A percentile compares a stretch with the other conserved stretches of the same genome.
phyloP scores from a whole-genome alignment of 2,888 invertebrate genomes.

The Chironomus riparius region DNA sequence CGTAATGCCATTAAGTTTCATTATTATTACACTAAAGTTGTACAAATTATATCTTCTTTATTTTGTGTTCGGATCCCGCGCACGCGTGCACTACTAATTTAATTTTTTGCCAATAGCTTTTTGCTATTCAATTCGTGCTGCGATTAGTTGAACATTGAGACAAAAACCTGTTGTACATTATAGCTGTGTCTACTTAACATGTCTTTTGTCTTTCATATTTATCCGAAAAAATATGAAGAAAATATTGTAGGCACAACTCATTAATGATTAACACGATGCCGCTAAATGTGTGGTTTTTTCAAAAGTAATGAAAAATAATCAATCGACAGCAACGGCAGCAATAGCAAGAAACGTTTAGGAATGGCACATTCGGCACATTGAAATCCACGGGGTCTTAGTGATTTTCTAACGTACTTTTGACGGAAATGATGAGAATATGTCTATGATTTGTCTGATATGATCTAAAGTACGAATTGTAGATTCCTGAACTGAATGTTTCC shows the following conservation, averaged over 20 bases:
- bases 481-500: no score
- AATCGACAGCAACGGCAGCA: no score
- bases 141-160: constrained; percentile 1
- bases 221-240: not conserved
- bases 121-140: not conserved
- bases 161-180: not conserved
- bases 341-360: not conserved
- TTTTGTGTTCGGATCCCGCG: not conserved
- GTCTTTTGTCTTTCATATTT: not conserved
- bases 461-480: no score
- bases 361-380: not conserved
- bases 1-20: not conserved
- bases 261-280: constrained; percentile 27
- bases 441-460: no score
- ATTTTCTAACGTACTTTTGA: no score
- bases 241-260: not conserved
- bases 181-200: not conserved
- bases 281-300: constrained; percentile 9
- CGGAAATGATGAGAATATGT: no score
- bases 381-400: not conserved
- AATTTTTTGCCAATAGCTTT: not conserved
- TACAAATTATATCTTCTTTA: not conserved
- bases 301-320: no score
- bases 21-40: not conserved
- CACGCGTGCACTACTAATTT: not conserved